A percentile compares a stretch with the other conserved stretches of the same genome.
These are phyloP conservation scores for Serrognathus titanus DNA, from an alignment of 2,888 invertebrate species.

Conservation along the genomic window DNA sequence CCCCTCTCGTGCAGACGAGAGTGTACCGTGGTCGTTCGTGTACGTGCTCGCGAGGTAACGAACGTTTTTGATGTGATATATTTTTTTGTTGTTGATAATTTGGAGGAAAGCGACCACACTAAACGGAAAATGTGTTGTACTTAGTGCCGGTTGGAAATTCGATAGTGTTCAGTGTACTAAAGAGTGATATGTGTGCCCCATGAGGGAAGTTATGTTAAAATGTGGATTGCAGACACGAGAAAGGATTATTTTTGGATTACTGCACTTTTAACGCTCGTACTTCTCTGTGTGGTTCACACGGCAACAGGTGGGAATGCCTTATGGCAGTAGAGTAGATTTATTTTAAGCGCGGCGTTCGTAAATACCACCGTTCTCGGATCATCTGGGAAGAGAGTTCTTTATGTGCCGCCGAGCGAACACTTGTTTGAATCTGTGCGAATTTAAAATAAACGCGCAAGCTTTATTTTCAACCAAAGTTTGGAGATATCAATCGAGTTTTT, in stretches of 20 bases:
- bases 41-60: conserved; percentile 21
- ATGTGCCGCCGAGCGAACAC: neutral
- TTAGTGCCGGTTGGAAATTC: conserved; percentile 35
- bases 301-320: conserved; percentile 55
- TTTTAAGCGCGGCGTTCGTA: neutral
- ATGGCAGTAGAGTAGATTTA: neutral
- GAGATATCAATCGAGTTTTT: no score
- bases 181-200: conserved; percentile 41
- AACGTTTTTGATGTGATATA: conserved; percentile 15
- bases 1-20: conserved; percentile 28
- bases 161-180: conserved; percentile 29
- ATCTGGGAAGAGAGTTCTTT: neutral
- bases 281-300: conserved; percentile 41
- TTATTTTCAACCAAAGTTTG: no score
- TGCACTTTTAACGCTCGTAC: conserved; percentile 43
- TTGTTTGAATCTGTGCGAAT: neutral
- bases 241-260: conserved; percentile 67
- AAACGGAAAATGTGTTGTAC: conserved; percentile 34
- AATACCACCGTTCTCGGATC: neutral
- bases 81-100: neutral
- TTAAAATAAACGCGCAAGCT: no score
- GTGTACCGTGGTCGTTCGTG: conserved; percentile 25
- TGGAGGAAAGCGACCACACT: neutral
- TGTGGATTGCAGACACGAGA: conserved; percentile 66
- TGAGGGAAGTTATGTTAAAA: conserved; percentile 52